Conservation (phyloP, 1,140 invertebrate species). For the Mya arenaria region DNA sequence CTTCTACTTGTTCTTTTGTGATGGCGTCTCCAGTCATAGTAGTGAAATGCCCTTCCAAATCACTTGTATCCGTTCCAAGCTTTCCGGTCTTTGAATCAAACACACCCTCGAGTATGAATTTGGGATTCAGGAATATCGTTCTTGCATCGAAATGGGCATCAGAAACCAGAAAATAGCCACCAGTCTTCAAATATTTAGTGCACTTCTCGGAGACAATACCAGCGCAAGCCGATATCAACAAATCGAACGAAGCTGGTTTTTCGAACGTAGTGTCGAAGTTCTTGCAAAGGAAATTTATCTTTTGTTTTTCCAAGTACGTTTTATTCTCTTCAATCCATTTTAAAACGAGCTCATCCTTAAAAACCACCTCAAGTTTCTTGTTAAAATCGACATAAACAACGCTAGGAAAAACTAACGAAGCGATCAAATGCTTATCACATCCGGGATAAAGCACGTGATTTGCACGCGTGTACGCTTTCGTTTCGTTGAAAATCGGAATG, state of each 20-base stretch:
- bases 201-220: conserved; percentile 18
- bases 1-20: background rate
- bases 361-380: conserved; percentile 14
- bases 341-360: conserved; percentile 12
- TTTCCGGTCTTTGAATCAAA: background rate
- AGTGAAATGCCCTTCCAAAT: conserved; percentile 8
- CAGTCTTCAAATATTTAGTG: conserved; percentile 28
- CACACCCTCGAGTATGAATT: background rate
- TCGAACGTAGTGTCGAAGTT: conserved; percentile 15
- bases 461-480: background rate
- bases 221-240: conserved; percentile 44
- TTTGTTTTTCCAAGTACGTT: background rate
- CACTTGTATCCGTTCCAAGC: background rate
- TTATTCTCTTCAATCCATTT: conserved; percentile 33
- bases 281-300: conserved; percentile 38
- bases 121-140: conserved; percentile 2
- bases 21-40: background rate
- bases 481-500: conserved; percentile 14
- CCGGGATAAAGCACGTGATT: conserved; percentile 38
- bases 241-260: conserved; percentile 17
- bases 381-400: conserved; percentile 41
- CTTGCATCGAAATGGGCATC: conserved; percentile 37
- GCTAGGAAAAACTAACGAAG: conserved; percentile 2
- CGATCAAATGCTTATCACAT: conserved; percentile 40
- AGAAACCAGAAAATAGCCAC: conserved; percentile 31